Evolutionary conservation across 2,888 invertebrate genomes (phyloP), one percentile per base, ranked within the genome.

Genomic region (Drosophila paranaensis): DNA sequence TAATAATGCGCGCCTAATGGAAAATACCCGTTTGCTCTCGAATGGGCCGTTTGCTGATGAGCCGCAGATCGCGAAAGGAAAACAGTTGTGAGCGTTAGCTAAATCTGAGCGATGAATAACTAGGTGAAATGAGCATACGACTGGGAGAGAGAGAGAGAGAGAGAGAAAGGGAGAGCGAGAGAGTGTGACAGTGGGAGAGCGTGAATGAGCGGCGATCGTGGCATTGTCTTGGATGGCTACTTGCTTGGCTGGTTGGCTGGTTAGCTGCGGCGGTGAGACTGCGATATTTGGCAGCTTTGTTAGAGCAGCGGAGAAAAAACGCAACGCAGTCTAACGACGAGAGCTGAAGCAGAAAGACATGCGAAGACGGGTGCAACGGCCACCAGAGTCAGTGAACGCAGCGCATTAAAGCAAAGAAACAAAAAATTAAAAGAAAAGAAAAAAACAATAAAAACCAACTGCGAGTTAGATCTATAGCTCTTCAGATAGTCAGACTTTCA

Each of bases 331-430:
- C 84, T 81, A 85, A 74, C 89, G 84, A 85, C 89, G 60, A 87
- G 84, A 85, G 84, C 81, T 85, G 84, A 85, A 85, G 88, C 84
- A 85, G 61, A 84, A 85, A 85, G 84, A 79, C 84, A 85, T 89
- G 84, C 84, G 76, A 84, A 60, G 70, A 73, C 83, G 83, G 83
- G 84, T 87, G 84, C 84, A 84, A 84, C 84, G 79, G 64, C 84
- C 89, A 72, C 37, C 53, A 71, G 45, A 84, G 88, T 89, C 84
- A 89, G 88, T 85, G 89, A 84, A 89, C 89, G 88, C 64, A 79
- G 63, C 62, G 62, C 64, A 73, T 40, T 48, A 53, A 14, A 48
- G 27, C 9, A 8, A 14, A 71, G 43, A 48, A 66, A 42, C 40
- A 51, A 60, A 48, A 20, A 48, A 63, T 20, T 1, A 20, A 20